Conservation (phyloP, 2,113 vertebrate genomes). For the Lanius collurio region DNA sequence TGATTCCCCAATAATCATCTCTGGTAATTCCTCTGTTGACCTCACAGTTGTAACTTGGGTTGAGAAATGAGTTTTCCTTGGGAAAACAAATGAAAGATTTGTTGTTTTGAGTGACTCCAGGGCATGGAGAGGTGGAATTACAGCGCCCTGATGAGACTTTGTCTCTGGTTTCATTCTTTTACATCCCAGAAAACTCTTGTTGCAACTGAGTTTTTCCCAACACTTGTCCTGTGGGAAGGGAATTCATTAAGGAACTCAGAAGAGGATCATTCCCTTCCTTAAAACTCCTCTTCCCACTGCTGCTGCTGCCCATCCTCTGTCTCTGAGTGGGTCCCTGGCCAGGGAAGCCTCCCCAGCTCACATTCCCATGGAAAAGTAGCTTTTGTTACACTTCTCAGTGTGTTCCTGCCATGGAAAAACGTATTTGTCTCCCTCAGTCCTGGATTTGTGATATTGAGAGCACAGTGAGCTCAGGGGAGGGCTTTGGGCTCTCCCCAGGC, state of each 20-base stretch:
- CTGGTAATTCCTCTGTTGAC: background rate
- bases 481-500: background rate
- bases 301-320: background rate
- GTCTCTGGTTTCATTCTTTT: background rate
- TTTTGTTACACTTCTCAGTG: background rate
- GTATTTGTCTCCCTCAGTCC: background rate
- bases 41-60: background rate
- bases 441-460: background rate
- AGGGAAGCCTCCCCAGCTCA: background rate
- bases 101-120: background rate
- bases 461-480: background rate
- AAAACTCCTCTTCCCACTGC: background rate
- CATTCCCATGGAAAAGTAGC: background rate
- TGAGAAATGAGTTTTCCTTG: background rate
- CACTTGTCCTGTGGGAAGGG: background rate
- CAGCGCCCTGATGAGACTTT: background rate
- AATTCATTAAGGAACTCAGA: rapidly evolving
- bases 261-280: background rate
- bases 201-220: background rate
- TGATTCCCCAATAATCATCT: background rate
- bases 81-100: background rate
- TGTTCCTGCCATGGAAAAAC: background rate
- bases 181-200: background rate
- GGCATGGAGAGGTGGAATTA: background rate
- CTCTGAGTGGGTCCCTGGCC: background rate